A percentile compares a stretch with the other conserved stretches of the same genome.
phyloP scores from a whole-genome alignment of 2,888 invertebrate species.

The Himalopsyche tibetana region DNA sequence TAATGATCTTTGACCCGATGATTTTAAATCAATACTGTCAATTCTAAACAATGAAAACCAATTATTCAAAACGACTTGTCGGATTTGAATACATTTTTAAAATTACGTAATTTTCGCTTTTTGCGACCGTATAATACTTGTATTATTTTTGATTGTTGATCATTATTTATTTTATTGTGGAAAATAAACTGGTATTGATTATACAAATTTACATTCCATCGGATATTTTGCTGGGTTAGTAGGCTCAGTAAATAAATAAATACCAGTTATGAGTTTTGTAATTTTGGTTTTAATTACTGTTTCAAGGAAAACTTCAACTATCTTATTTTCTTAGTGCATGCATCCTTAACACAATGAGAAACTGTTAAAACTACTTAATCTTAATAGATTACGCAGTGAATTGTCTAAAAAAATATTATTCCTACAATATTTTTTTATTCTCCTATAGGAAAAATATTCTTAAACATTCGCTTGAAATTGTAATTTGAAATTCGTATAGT shows the following conservation, averaged over 20 bases:
- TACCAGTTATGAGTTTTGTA: neutral
- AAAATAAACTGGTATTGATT: constrained; percentile 17
- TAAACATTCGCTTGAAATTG: no score
- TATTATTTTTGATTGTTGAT: constrained; percentile 5
- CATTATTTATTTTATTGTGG: constrained; percentile 10
- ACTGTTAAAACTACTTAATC: no score
- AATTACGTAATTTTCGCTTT: constrained; percentile 12
- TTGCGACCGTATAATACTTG: constrained; percentile 6
- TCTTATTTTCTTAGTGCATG: neutral
- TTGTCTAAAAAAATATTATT: no score
- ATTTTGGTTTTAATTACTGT: neutral
- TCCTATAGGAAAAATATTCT: no score
- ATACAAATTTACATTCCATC: neutral
- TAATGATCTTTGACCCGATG: constrained; percentile 23
- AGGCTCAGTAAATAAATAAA: neutral
- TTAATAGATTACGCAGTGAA: no score
- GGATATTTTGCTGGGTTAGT: neutral
- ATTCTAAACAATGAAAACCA: constrained; percentile 1
- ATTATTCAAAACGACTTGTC: neutral
- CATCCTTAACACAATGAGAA: neutral
- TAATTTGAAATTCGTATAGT: no score
- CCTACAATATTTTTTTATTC: no score
- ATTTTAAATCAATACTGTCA: constrained; percentile 34
- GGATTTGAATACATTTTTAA: constrained; percentile 4
- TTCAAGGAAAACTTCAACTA: neutral